Evolutionary conservation across 2,888 invertebrate genomes (phyloP).

Genomic region (Ischnus inquisitorius): DNA sequence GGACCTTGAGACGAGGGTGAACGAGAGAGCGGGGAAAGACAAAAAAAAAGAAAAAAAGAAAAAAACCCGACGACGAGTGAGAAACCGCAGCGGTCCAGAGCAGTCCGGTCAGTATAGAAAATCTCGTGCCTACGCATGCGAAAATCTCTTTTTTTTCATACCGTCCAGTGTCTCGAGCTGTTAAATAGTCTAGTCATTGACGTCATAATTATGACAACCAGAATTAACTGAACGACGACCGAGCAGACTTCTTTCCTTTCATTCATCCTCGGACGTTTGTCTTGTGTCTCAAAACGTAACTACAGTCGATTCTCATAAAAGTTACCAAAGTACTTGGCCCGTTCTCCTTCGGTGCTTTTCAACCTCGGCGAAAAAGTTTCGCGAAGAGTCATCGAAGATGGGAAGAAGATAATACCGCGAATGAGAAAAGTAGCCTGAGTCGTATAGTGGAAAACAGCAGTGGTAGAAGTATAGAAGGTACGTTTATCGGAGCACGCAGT

Average conservation of each 20-base stretch:
- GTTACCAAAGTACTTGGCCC: too few relatives aligned
- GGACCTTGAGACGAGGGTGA: constrained; percentile 68
- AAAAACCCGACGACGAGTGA: constrained; percentile 41
- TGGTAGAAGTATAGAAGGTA: constrained; percentile 2
- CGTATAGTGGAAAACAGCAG: constrained; percentile 25
- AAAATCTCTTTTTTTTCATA: constrained; percentile 15
- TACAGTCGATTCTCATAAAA: not conserved
- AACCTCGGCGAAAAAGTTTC: too few relatives aligned
- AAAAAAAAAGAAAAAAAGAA: constrained; percentile 19
- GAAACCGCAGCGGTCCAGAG: constrained; percentile 45
- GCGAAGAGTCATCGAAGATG: not conserved
- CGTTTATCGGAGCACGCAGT: constrained; percentile 25
- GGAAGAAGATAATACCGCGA: constrained; percentile 10
- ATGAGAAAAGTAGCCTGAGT: constrained; percentile 10
- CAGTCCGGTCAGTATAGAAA: constrained; percentile 45
- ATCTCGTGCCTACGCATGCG: constrained; percentile 44
- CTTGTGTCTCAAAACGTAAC: not conserved
- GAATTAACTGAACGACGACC: constrained; percentile 3
- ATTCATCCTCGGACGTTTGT: not conserved
- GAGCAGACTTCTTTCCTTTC: not conserved
- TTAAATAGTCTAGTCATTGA: constrained; percentile 29
- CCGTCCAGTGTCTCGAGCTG: not conserved
- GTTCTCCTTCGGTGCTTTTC: too few relatives aligned
- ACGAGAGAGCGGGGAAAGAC: constrained; percentile 44
- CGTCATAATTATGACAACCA: constrained; percentile 25